Base-by-base conservation (phyloP, 1,140 invertebrate genomes). In the Scaptodrosophila lebanonensis region DNA sequence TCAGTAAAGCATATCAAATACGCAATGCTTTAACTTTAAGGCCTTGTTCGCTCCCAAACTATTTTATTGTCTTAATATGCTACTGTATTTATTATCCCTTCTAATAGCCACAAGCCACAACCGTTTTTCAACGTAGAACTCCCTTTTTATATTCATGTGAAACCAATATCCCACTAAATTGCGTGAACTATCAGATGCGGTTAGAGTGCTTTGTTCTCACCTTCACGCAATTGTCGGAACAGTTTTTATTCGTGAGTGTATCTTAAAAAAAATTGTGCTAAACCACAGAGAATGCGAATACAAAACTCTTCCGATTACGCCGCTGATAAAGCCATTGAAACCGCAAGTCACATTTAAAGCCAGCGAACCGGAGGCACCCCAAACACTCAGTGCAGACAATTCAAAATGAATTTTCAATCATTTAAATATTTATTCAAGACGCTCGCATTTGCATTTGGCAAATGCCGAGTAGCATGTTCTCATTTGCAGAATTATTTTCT, bases 211-310 rank as follows among this genome's bases (percentile, higher is more conserved):
- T 79, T 79, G 75, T 79, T 83, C 69, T 66, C 75, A 75, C 75
- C 75, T 79, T 50, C 35, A 32, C 58, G 59, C 38, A 11, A 9
- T 3, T 11, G 4, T 11, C n/a, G 32, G 32, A 35, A 38, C 61
- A 69, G 50, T 65, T 39, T 61, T 60, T 33, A 38, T 35, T 27
- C 65, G 42, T 69, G 75, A 73, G 67, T 58, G 76, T 57, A 79
- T 79, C 75, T 79, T 79, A 75, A 70, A 66, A 76, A 83, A 83
- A 79, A 79, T 67, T 83, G n/a, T n/a, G 75, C 76, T 40, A 83
- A 79, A 75, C 75, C 75, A 51, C 76, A 79, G 56, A 64, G 53
- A 66, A 51, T 54, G 58, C 63, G 33, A 77, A 77, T 72, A 38
- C 33, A 50, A 68, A 52, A 65, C 12, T 33, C 30, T 8, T 40